A percentile compares a stretch with the other conserved stretches of the same genome.
These are phyloP conservation scores for Ianthella basta DNA, from an alignment of 37 sponge, comb jelly and placozoan species.

Conservation along the genomic window DNA sequence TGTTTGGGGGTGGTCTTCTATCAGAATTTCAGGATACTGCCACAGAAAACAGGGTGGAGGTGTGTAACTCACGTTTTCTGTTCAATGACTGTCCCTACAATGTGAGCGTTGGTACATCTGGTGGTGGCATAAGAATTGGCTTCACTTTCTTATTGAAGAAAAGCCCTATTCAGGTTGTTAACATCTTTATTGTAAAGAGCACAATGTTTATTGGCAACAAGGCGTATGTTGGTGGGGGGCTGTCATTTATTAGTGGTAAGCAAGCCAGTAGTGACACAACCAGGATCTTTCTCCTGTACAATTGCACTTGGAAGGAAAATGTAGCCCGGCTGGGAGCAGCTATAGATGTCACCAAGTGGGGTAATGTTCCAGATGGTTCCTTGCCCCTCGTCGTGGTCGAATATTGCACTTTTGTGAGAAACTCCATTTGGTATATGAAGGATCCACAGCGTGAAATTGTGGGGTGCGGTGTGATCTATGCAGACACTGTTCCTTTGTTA, in stretches of 20 bases:
- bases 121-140: conserved; percentile 11
- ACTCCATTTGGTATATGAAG: neutral
- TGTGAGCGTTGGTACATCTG: conserved; percentile 13
- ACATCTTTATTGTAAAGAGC: neutral
- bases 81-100: conserved; percentile 31
- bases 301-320: conserved; percentile 20
- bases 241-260: neutral
- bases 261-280: neutral
- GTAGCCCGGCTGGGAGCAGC: conserved; percentile 24
- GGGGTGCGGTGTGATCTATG: conserved; percentile 40
- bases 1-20: conserved; percentile 45
- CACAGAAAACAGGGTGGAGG: conserved; percentile 27
- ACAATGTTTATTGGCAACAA: neutral
- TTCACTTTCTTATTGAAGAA: neutral
- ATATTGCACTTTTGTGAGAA: neutral
- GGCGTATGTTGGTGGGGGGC: neutral
- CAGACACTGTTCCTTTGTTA: conserved; percentile 23
- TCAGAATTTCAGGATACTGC: conserved; percentile 31
- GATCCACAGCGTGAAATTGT: neutral
- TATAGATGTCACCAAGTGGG: conserved; percentile 5
- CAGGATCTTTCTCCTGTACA: neutral
- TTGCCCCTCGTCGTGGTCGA: neutral
- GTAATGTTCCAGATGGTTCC: neutral
- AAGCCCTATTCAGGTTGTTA: neutral
- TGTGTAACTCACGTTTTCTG: neutral